Evolutionary conservation across 2,113 vertebrate species (phyloP), one percentile per base, ranked within the genome.

Genomic region (Cepphus grylle): DNA sequence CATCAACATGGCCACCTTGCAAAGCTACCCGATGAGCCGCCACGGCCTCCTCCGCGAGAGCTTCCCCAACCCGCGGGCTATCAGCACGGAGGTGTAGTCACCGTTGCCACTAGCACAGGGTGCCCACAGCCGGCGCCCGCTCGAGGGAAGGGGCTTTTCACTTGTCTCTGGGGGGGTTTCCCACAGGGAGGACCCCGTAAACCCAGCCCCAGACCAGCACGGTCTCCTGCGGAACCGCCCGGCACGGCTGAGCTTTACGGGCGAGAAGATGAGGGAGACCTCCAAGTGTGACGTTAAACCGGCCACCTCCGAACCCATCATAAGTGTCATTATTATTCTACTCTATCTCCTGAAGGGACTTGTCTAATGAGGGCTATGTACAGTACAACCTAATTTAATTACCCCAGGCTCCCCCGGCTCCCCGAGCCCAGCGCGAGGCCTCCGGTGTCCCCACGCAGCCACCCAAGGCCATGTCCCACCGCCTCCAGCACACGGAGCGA

Each of bases 71-170:
- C 98, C 98, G 27, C 98, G 98, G 93, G 99, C 99, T 97, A 97
- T 99, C 97, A 99, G 99, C 98, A 99, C 99, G 6, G 99, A 99
- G 21, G 99, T 99, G 97, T 99, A 97, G 99, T 52, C 96, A 76
- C 86, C 81, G 1, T 20, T 8, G 71, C 70, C 81, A 10, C 93
- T n/a, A 11, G 87, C 85, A 63, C 70, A 8, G 81, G 72, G 43
- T 74, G 93, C 17, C 42, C 79, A 49, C 15, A 7, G 38, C 9
- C 6, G 10, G 47, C 9, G 8, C 91, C 82, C 7, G 5, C 40
- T 78, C 2, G 2, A 25, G 61, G 88, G 69, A 92, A 81, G 86
- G 61, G 81, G 86, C 58, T 89, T 90, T 59, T 70, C 32, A 3
- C 62, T 86, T 92, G 66, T 83, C 53, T 91, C 85, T 88, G 29